Evolutionary conservation across 92 coral and sea anemone species (phyloP).

Genomic region (Chrysogorgia sp.): DNA sequence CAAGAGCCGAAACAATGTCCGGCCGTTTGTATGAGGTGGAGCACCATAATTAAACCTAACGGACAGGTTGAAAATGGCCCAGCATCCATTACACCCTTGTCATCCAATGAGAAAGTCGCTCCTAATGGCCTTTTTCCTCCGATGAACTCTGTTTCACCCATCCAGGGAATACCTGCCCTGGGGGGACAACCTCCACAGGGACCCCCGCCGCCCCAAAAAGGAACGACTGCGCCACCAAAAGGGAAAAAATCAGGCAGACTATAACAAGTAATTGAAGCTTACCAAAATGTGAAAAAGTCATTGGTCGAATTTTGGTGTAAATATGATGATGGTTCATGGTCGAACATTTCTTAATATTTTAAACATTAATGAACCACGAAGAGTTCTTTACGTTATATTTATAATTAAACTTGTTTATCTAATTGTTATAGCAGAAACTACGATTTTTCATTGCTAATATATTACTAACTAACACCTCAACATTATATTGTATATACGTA

Average conservation of each 20-base stretch:
- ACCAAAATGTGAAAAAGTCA: conserved; percentile 5
- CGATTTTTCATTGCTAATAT: neutral
- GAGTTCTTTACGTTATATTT: neutral
- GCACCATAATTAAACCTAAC: conserved; percentile 33
- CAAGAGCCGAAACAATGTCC: conserved; percentile 43
- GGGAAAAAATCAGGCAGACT: neutral
- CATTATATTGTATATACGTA: neutral
- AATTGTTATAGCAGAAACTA: neutral
- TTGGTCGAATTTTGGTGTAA: conserved; percentile 42
- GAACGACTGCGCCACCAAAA: conserved; percentile 14
- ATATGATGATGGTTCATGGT: conserved; percentile 15
- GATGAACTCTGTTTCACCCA: conserved; percentile 5
- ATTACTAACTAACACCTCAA: neutral
- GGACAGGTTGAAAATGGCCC: conserved; percentile 35
- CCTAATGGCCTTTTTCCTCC: conserved; percentile 40
- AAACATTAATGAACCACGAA: neutral
- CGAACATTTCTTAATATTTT: neutral
- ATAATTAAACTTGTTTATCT: neutral
- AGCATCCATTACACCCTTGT: conserved; percentile 31
- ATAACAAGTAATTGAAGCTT: neutral
- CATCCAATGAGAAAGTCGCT: conserved; percentile 33
- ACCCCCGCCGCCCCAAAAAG: conserved; percentile 4
- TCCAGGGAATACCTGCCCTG: neutral
- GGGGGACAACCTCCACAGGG: conserved; percentile 38
- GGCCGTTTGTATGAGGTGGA: conserved; percentile 45